A percentile compares a stretch with the other conserved stretches of the same genome.
Conservation (phyloP, 2,888 invertebrate species). For the Sclerodermus sp. region DNA sequence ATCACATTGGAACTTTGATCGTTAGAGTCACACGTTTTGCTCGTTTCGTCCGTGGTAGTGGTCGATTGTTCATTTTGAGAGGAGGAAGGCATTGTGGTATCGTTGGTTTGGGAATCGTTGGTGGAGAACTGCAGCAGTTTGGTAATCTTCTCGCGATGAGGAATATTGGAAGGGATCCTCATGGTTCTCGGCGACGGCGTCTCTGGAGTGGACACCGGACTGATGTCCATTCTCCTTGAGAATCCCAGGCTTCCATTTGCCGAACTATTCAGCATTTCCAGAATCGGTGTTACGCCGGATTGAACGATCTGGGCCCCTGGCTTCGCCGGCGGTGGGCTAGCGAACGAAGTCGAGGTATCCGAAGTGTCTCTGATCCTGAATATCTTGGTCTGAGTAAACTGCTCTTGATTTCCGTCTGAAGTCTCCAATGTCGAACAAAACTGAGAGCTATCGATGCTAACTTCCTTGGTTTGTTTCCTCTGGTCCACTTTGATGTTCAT, state of each 20-base stretch:
- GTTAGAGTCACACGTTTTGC: constrained; percentile 33
- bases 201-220: constrained; percentile 53
- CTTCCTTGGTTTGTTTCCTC: background rate
- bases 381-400: constrained; percentile 15
- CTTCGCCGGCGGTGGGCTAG: constrained; percentile 42
- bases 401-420: constrained; percentile 12
- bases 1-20: constrained; percentile 42
- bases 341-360: constrained; percentile 51
- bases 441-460: background rate
- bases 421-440: constrained; percentile 15
- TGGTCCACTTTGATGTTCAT: background rate
- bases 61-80: constrained; percentile 6
- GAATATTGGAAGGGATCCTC: constrained; percentile 47
- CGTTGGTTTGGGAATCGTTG: constrained; percentile 10
- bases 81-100: constrained; percentile 7
- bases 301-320: constrained; percentile 23
- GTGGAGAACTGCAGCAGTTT: constrained; percentile 26
- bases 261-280: constrained; percentile 48
- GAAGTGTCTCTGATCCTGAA: constrained; percentile 41
- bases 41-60: background rate
- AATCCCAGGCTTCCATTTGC: constrained; percentile 29
- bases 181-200: constrained; percentile 52
- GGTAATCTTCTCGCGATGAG: constrained; percentile 28
- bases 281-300: constrained; percentile 40
- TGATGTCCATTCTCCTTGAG: constrained; percentile 30